Evolutionary conservation across 1,140 invertebrate genomes (phyloP).

Genomic region (Paracyclopina nana): DNA sequence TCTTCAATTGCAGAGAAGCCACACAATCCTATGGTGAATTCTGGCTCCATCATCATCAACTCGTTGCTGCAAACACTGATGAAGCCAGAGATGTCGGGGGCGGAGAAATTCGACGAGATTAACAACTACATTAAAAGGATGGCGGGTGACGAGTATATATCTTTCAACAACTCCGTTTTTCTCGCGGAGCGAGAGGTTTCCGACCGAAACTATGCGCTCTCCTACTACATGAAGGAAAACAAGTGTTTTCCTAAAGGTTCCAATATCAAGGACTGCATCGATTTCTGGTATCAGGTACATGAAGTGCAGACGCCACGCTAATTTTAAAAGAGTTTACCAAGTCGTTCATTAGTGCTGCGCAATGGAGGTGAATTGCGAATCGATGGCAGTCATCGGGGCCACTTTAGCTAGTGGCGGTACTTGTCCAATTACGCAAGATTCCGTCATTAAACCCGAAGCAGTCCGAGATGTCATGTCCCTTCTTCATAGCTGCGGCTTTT

Average conservation of each 20-base stretch:
- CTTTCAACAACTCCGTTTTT: conserved; percentile 39
- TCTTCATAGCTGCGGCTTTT: conserved; percentile 46
- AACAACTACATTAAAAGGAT: conserved; percentile 45
- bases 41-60: conserved; percentile 76
- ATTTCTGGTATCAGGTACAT: conserved; percentile 38
- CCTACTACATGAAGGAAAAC: conserved; percentile 39
- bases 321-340: not conserved
- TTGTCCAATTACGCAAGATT: conserved; percentile 36
- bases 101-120: conserved; percentile 67
- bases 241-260: conserved; percentile 29
- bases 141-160: conserved; percentile 34
- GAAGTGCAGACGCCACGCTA: not conserved
- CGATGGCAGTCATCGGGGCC: conserved; percentile 35
- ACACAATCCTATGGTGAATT: conserved; percentile 95
- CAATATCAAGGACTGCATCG: conserved; percentile 32
- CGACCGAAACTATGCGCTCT: conserved; percentile 39
- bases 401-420: conserved; percentile 41
- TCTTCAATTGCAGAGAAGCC: conserved; percentile 52
- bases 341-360: conserved; percentile 32
- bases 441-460: conserved; percentile 25
- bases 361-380: conserved; percentile 35
- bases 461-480: conserved; percentile 27
- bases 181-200: conserved; percentile 38
- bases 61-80: conserved; percentile 63
- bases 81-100: conserved; percentile 61